A percentile compares a stretch with the other conserved stretches of the same genome.
Conservation (phyloP, 2,113 vertebrate species). For the Nibea coibor region DNA sequence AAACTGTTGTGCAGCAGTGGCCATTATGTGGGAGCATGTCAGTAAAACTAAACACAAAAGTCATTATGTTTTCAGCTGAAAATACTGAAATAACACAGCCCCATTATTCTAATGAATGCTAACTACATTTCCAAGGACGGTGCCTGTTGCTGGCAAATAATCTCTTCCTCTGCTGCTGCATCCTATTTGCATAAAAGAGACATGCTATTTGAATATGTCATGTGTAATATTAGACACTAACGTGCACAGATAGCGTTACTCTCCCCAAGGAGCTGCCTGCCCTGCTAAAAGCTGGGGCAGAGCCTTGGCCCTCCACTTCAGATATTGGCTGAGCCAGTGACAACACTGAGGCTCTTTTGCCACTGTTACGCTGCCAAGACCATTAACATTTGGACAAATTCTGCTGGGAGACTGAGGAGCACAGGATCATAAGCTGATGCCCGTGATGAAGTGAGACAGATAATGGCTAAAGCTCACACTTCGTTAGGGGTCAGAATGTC, state of each 20-base stretch:
- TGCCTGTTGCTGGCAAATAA: constrained; percentile 16
- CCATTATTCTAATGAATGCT: constrained; percentile 9
- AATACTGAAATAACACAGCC: neutral
- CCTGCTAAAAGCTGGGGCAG: constrained; percentile 50
- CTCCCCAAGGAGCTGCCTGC: constrained; percentile 18
- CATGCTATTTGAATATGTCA: constrained; percentile 50
- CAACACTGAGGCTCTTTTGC: constrained; percentile 30
- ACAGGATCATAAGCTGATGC: constrained; percentile 49
- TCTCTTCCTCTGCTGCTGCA: constrained; percentile 9
- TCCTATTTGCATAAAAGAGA: constrained; percentile 48
- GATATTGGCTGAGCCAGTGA: constrained; percentile 55
- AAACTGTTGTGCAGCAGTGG: neutral
- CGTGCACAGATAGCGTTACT: constrained; percentile 19
- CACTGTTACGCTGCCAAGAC: constrained; percentile 37
- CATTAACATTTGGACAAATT: constrained; percentile 65
- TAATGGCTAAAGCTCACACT: constrained; percentile 63
- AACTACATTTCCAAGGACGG: constrained; percentile 22
- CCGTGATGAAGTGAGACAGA: constrained; percentile 69
- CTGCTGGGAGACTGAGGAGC: constrained; percentile 40
- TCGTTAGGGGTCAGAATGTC: constrained; percentile 52
- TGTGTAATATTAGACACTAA: constrained; percentile 36
- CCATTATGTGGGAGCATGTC: neutral
- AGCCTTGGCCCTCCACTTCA: constrained; percentile 53
- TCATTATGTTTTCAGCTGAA: neutral
- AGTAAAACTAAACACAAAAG: neutral